Evolutionary conservation across 2,888 invertebrate species (phyloP).

Genomic region (Cheilosia vulpina): DNA sequence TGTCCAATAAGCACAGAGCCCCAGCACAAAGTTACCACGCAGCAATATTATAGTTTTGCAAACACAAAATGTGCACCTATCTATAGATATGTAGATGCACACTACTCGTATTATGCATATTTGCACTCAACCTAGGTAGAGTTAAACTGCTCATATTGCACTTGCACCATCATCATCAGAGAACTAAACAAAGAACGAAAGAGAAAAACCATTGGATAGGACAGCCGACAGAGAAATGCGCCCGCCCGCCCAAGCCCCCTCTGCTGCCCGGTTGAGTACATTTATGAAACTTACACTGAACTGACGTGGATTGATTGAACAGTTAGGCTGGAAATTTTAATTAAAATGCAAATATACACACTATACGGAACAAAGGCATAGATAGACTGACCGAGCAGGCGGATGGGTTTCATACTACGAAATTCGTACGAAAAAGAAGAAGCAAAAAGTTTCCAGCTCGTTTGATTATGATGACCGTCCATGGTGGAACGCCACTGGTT

Average conservation of each 20-base stretch:
- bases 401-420: constrained; percentile 35
- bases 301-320: constrained; percentile 74
- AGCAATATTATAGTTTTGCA: constrained; percentile 36
- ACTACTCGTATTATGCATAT: background rate
- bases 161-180: constrained; percentile 6
- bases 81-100: background rate
- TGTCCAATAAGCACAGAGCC: background rate
- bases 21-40: constrained; percentile 22
- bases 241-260: background rate
- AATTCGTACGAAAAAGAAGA: constrained; percentile 31
- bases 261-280: constrained; percentile 47
- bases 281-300: constrained; percentile 72
- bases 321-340: constrained; percentile 77
- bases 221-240: background rate
- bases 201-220: background rate
- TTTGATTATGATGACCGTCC: constrained; percentile 67
- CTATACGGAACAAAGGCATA: constrained; percentile 52
- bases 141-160: constrained; percentile 40
- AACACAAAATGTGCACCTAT: constrained; percentile 1
- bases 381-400: constrained; percentile 7
- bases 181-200: constrained; percentile 49
- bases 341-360: constrained; percentile 78
- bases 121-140: constrained; percentile 29
- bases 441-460: constrained; percentile 59
- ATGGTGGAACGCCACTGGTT: constrained; percentile 46